Evolutionary conservation across 2,113 vertebrate genomes (phyloP).

Genomic region (Oceanites oceanicus): DNA sequence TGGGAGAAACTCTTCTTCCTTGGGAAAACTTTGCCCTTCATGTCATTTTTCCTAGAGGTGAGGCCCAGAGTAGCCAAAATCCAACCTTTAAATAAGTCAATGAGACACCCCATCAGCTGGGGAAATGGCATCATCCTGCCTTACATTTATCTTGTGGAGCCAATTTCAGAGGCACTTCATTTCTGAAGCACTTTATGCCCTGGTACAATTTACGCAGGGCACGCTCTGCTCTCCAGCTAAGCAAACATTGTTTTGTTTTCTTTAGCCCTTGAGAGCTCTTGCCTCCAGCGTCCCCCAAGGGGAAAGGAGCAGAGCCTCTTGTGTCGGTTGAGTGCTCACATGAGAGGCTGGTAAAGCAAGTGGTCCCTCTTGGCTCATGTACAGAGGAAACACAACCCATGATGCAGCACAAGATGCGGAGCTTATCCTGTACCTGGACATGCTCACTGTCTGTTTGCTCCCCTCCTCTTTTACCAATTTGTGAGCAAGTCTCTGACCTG

Average conservation of each 20-base stretch:
- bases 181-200: constrained; percentile 46
- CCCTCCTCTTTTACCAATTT: not conserved
- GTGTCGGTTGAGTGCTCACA: constrained; percentile 38
- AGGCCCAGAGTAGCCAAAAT: not conserved
- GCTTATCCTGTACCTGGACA: not conserved
- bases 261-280: constrained; percentile 60
- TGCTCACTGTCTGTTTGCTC: not conserved
- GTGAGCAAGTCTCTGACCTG: not conserved
- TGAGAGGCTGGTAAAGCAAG: constrained; percentile 39
- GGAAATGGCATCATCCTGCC: not conserved
- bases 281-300: not conserved
- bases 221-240: constrained; percentile 54
- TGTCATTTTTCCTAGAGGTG: not conserved
- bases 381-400: not conserved
- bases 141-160: not conserved
- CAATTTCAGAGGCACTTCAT: constrained; percentile 44
- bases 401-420: not conserved
- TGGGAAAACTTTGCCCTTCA: not conserved
- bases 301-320: constrained; percentile 58
- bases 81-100: not conserved
- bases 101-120: not conserved
- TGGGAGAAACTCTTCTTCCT: not conserved
- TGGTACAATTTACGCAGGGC: constrained; percentile 38
- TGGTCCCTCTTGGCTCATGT: not conserved
- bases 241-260: constrained; percentile 67